Conservation (phyloP, 2,888 invertebrate species). For the Nomada hirtipes region DNA sequence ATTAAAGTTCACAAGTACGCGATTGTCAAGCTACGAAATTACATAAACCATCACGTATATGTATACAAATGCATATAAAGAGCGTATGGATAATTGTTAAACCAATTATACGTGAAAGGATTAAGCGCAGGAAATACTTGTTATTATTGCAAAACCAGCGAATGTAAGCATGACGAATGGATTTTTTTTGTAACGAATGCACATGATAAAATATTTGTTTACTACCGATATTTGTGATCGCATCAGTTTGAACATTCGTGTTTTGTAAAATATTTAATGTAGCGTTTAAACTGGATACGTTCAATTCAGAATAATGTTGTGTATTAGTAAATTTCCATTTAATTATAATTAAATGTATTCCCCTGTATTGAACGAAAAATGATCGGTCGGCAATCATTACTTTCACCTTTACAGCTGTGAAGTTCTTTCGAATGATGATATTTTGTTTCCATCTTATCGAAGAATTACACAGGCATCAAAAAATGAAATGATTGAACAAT, state of each 20-base stretch:
- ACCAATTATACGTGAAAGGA: not conserved
- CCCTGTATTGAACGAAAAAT: not conserved
- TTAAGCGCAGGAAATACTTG: not conserved
- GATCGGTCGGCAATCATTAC: not conserved
- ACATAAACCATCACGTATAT: not conserved
- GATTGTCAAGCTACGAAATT: not conserved
- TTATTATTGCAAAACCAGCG: slow-evolving; percentile 11
- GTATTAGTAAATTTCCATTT: no score
- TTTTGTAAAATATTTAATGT: no score
- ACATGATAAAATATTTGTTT: not conserved
- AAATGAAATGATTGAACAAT: slow-evolving; percentile 53
- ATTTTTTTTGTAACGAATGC: not conserved
- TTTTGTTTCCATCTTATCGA: slow-evolving; percentile 56
- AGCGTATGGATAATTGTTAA: not conserved
- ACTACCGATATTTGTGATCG: not conserved
- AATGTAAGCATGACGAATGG: no score
- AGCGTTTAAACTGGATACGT: no score
- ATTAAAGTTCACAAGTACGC: not conserved
- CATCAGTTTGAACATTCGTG: no score
- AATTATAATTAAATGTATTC: not conserved
- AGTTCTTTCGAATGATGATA: slow-evolving; percentile 56
- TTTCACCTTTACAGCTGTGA: slow-evolving; percentile 26
- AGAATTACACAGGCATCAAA: slow-evolving; percentile 20
- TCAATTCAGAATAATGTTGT: no score
- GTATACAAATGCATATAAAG: not conserved